Percentiles rank a stretch among this genome's conserved stretches.
These are phyloP conservation scores for Clunio marinus DNA, from an alignment of 2,888 invertebrate genomes.

Conservation along the genomic window DNA sequence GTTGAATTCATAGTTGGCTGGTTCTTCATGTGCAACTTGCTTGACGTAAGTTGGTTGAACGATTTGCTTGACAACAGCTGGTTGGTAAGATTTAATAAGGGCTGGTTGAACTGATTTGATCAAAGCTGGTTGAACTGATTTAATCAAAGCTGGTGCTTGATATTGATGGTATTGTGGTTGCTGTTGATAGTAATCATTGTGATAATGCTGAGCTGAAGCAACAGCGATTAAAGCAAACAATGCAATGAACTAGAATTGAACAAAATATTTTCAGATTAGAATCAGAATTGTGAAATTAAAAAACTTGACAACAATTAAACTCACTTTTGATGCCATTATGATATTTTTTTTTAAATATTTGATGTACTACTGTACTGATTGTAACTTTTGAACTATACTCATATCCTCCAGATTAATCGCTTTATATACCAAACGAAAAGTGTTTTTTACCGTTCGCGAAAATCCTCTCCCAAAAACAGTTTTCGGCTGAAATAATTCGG, in stretches of 20 bases:
- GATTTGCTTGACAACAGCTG: background rate
- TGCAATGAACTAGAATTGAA: slow-evolving; percentile 23
- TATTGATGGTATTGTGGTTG: slow-evolving; percentile 16
- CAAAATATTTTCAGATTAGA: background rate
- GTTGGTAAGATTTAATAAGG: background rate
- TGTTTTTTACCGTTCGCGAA: background rate
- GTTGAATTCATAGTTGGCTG: slow-evolving; percentile 34
- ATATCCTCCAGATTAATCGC: slow-evolving; percentile 2
- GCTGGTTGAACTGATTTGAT: background rate
- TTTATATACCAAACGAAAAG: slow-evolving; percentile 14
- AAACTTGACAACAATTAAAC: slow-evolving; percentile 6
- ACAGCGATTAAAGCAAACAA: slow-evolving; percentile 31
- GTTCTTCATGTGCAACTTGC: slow-evolving; percentile 23
- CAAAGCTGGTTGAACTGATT: slow-evolving; percentile 4
- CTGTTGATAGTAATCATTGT: slow-evolving; percentile 21
- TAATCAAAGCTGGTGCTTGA: slow-evolving; percentile 4
- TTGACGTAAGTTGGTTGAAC: background rate
- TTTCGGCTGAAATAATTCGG: background rate
- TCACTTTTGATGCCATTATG: slow-evolving; percentile 35
- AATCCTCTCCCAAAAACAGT: slow-evolving; percentile 2
- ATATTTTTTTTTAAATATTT: background rate
- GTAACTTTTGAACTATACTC: slow-evolving; percentile 24
- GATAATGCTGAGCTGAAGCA: slow-evolving; percentile 27
- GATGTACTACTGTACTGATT: slow-evolving; percentile 16
- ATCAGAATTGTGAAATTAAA: background rate